phyloP scores from a whole-genome alignment of 2,888 invertebrate species.

The Amphiduros pacificus region DNA sequence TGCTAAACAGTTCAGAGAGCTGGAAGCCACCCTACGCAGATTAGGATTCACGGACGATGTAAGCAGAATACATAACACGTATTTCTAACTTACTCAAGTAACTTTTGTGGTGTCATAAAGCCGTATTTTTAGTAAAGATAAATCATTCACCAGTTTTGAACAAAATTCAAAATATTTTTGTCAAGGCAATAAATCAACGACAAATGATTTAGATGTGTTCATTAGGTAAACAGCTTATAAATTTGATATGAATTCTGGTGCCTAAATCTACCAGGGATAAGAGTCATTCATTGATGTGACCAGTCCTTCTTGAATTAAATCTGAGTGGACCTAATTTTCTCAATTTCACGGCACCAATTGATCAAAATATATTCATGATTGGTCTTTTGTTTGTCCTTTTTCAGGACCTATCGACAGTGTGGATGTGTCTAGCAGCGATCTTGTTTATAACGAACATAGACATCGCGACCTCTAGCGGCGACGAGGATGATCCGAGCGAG shows the following conservation, averaged over 20 bases:
- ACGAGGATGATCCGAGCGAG: slow-evolving; percentile 11
- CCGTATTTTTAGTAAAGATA: background rate
- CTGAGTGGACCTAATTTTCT: too few species aligned
- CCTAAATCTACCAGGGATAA: too few species aligned
- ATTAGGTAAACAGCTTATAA: too few species aligned
- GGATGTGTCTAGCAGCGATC: slow-evolving; percentile 44
- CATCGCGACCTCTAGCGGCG: too few species aligned
- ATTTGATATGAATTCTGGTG: too few species aligned
- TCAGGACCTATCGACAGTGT: slow-evolving; percentile 45
- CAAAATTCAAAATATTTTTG: background rate
- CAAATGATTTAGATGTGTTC: too few species aligned
- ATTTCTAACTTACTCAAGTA: background rate
- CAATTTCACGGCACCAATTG: too few species aligned
- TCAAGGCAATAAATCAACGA: too few species aligned
- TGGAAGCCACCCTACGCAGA: slow-evolving; percentile 41
- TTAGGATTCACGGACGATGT: slow-evolving; percentile 48
- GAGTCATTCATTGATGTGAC: too few species aligned
- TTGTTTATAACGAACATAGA: slow-evolving; percentile 48
- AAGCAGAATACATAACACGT: too few species aligned
- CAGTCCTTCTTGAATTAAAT: too few species aligned
- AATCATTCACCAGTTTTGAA: background rate
- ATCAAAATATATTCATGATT: background rate
- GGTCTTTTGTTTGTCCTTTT: slow-evolving; percentile 12
- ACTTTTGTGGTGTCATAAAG: background rate
- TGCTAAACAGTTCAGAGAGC: slow-evolving; percentile 39